Conservation (phyloP, 2,888 invertebrate species). For the Spilosoma lubricipeda region DNA sequence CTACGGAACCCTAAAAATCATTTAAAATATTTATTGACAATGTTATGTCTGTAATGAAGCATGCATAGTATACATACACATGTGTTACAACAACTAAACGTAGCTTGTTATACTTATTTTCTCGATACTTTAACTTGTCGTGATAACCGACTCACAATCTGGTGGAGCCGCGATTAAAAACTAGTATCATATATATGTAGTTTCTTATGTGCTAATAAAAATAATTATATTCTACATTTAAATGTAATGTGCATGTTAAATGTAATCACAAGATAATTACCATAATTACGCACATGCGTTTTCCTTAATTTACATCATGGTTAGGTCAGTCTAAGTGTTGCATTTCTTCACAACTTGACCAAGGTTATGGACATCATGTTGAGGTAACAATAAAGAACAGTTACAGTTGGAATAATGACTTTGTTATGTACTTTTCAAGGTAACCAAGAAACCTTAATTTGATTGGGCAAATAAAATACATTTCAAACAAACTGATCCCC, state of each 20-base stretch:
- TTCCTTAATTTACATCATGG: neutral
- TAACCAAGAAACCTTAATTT: neutral
- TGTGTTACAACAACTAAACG: too few species aligned
- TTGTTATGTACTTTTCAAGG: neutral
- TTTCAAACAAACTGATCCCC: too few species aligned
- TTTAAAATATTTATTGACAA: too few species aligned
- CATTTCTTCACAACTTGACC: neutral
- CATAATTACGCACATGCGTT: conserved; percentile 3
- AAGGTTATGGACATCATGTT: neutral
- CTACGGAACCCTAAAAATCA: too few species aligned
- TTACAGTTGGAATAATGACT: neutral
- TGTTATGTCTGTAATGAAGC: too few species aligned
- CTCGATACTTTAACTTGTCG: too few species aligned
- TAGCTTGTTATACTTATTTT: too few species aligned
- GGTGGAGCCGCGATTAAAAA: too few species aligned
- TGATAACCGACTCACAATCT: too few species aligned
- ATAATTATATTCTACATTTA: conserved; percentile 1
- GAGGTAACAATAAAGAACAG: neutral
- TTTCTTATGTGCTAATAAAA: neutral
- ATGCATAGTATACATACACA: too few species aligned
- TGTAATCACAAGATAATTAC: conserved; percentile 21
- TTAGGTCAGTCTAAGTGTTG: neutral
- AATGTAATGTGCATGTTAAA: conserved; percentile 12
- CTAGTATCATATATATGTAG: too few species aligned
- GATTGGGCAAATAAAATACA: neutral